Evolutionary conservation across 1,140 invertebrate genomes (phyloP).

Genomic region (Onthophagus taurus): DNA sequence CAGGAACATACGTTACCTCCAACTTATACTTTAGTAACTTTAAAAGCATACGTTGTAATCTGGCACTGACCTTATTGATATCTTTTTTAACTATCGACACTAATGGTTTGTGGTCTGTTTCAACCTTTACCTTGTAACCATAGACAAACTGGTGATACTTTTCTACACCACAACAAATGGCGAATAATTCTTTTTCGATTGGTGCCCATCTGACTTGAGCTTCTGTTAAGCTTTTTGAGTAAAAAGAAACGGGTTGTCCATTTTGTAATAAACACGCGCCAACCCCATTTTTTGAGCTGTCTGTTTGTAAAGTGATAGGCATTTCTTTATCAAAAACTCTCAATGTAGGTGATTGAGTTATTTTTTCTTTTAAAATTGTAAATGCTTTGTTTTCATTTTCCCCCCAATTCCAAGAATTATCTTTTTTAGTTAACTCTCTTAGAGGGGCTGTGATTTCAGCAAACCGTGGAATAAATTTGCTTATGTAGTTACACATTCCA

Average conservation of each 20-base stretch:
- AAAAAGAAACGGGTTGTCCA: neutral
- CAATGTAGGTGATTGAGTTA: neutral
- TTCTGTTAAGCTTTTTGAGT: neutral
- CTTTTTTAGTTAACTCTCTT: too few species aligned
- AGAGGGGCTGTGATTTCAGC: too few species aligned
- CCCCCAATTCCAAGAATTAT: too few species aligned
- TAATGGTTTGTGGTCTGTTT: neutral
- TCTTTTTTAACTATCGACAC: neutral
- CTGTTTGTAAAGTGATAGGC: too few species aligned
- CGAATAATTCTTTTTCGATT: slow-evolving; percentile 4
- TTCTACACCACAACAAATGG: neutral
- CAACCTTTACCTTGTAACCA: neutral
- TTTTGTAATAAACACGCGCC: neutral
- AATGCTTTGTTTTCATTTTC: too few species aligned
- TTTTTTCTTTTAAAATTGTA: neutral
- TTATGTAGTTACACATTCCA: too few species aligned
- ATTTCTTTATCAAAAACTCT: neutral
- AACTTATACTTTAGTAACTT: neutral
- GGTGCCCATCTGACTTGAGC: neutral
- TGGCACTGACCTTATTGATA: neutral
- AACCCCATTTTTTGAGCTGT: neutral
- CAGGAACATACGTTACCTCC: too few species aligned
- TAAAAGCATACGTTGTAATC: slow-evolving; percentile 1
- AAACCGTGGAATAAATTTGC: too few species aligned
- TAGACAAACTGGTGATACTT: slow-evolving; percentile 3